Evolutionary conservation across 2,888 invertebrate species (phyloP).

Genomic region (Hymenopus coronatus): DNA sequence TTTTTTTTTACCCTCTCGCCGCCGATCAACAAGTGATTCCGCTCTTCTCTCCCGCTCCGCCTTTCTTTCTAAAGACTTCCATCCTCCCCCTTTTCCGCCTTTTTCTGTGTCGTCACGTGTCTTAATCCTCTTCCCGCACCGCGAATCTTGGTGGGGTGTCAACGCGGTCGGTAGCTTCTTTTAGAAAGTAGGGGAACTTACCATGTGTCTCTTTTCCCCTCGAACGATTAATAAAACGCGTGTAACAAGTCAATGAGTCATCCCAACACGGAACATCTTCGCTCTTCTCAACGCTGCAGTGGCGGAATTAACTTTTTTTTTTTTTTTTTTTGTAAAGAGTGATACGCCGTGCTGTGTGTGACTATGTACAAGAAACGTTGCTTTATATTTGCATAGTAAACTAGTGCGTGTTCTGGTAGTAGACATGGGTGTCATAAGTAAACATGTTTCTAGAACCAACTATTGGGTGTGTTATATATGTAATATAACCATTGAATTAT

Average conservation of each 20-base stretch:
- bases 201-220: neutral
- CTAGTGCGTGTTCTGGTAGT: no score
- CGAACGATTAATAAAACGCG: neutral
- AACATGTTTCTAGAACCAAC: no score
- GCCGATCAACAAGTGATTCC: slow-evolving; percentile 29
- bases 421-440: no score
- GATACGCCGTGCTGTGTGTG: no score
- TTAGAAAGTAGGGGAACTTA: neutral
- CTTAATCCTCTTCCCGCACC: slow-evolving; percentile 19
- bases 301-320: no score
- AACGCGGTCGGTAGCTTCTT: neutral
- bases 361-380: no score
- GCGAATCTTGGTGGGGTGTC: neutral
- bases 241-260: neutral
- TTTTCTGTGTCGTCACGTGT: neutral
- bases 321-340: no score
- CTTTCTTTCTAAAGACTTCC: slow-evolving; percentile 8
- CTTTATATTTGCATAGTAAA: no score
- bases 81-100: neutral
- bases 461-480: no score
- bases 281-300: neutral
- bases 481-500: no score
- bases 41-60: neutral
- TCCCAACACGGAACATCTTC: neutral
- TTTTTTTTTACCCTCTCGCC: neutral